Base-by-base conservation (phyloP, 2,888 invertebrate species). In the Dermolepida albohirtum region DNA sequence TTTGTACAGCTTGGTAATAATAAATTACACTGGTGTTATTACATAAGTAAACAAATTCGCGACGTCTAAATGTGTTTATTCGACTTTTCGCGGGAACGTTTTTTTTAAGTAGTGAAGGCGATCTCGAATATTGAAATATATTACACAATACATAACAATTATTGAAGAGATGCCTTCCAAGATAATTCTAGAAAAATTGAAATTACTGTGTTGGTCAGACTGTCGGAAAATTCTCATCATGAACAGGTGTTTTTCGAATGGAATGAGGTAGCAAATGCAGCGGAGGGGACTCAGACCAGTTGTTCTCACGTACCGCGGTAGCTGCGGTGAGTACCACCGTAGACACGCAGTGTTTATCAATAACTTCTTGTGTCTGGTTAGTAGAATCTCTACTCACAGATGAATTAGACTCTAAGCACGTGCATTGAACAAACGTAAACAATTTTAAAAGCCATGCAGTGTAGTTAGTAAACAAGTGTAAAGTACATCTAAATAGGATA, bases 191-290 rank as follows among this genome's bases (percentile, higher is more conserved):
- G 55, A 49, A 40, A 47, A 57, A 44, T 67, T 47, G 47, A 27
- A 52, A 44, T 63, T 59, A 52, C 51, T 65, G 41, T 27, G 72
- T 72, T 72, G 72, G 72, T 66, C 66, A 67, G 67, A 70, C 70
- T 72, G 72, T 88, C 87, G 88, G 90, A 90, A 91, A 90, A 89
- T 87, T 87, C 84, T 84, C 84, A 83, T 82, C 85, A 85, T 84
- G 88, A 91, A 91, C 91, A 91, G 91, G 91, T 91, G 91, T 91
- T 90, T 89, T 86, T 88, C 87, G 87, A 89, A 89, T 87, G 88
- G 87, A 87, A 86, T 85, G 87, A 86, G 85, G 85, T 85, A 79
- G 78, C 76, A 68, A 71, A 74, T 63, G 70, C 70, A 67, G 69
- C 78, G 79, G 80, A 81, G 80, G 81, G 79, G 76, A 81, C 79